Conservation (phyloP, 2,888 invertebrate genomes). For the Drosophila pseudotakahashii region DNA sequence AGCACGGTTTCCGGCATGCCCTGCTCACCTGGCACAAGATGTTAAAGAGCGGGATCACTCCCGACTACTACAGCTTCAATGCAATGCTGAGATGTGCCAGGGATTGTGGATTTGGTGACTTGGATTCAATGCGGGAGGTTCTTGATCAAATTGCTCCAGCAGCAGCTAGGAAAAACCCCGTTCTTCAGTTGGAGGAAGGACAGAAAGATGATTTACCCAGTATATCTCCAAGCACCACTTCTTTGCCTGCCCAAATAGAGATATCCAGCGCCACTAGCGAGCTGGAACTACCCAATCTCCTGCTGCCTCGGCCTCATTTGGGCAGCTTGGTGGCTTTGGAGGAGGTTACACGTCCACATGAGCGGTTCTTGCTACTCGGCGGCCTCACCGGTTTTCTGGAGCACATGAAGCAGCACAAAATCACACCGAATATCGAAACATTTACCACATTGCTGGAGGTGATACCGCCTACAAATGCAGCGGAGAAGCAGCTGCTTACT, state of each 20-base stretch:
- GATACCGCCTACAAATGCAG: constrained; percentile 87
- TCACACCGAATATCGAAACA: constrained; percentile 91
- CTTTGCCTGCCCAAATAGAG: constrained; percentile 14
- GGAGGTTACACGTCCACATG: constrained; percentile 87
- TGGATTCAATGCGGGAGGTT: constrained; percentile 86
- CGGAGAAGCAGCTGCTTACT: constrained; percentile 89
- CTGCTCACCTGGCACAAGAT: constrained; percentile 95
- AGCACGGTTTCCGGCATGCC: constrained; percentile 88
- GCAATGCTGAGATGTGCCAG: constrained; percentile 91
- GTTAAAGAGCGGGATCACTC: constrained; percentile 87
- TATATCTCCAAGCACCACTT: not conserved
- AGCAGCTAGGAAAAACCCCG: not conserved
- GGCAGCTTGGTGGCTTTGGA: constrained; percentile 87
- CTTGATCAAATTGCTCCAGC: constrained; percentile 81
- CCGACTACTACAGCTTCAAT: constrained; percentile 91
- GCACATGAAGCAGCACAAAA: constrained; percentile 88
- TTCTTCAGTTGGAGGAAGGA: not conserved
- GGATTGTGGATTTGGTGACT: constrained; percentile 92
- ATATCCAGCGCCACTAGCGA: constrained; percentile 7
- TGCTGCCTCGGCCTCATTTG: constrained; percentile 87
- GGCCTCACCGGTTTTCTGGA: constrained; percentile 91
- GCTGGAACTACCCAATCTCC: constrained; percentile 87
- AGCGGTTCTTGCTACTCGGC: constrained; percentile 90
- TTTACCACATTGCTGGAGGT: constrained; percentile 91
- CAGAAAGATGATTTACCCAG: constrained; percentile 7